phyloP scores from a whole-genome alignment of 1,140 invertebrate species.

The Pseudomyrmex flavicornis region DNA sequence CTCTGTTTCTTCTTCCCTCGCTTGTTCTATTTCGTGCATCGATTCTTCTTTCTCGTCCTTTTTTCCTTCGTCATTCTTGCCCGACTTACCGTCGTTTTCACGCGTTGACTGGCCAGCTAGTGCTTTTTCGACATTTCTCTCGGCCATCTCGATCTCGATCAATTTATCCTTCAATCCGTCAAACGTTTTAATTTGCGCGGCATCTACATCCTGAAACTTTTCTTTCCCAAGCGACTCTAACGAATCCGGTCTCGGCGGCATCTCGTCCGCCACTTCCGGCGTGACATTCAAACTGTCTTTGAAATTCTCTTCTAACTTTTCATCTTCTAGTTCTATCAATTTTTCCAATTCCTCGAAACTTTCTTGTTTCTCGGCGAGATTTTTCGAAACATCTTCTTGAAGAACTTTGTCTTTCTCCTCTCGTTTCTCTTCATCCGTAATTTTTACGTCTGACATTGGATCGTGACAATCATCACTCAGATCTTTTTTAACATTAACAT shows the following conservation, averaged over 20 bases:
- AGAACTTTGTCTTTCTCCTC: neutral
- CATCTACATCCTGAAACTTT: neutral
- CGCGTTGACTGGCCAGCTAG: slow-evolving; percentile 42
- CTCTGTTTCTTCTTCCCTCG: neutral
- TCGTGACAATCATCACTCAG: neutral
- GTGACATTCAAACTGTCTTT: slow-evolving; percentile 78
- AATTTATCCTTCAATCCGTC: slow-evolving; percentile 71
- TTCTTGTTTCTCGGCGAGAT: neutral
- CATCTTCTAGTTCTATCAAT: neutral
- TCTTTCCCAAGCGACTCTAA: slow-evolving; percentile 62
- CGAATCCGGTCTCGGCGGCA: slow-evolving; percentile 69
- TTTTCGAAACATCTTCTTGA: neutral
- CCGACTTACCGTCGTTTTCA: slow-evolving; percentile 19
- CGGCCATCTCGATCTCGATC: slow-evolving; percentile 74
- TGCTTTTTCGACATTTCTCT: slow-evolving; percentile 74
- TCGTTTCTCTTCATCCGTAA: neutral
- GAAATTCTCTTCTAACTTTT: slow-evolving; percentile 66
- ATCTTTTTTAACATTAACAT: neutral
- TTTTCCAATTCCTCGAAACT: slow-evolving; percentile 21
- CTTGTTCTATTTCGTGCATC: neutral
- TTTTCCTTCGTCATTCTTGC: neutral
- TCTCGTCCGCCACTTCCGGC: slow-evolving; percentile 65
- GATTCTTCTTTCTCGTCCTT: neutral
- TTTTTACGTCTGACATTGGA: neutral
- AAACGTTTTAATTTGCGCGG: slow-evolving; percentile 6